Evolutionary conservation across 2,797 vertebrate species (phyloP), one percentile per base, ranked within the genome.

Genomic region (Gambusia yucatana): DNA sequence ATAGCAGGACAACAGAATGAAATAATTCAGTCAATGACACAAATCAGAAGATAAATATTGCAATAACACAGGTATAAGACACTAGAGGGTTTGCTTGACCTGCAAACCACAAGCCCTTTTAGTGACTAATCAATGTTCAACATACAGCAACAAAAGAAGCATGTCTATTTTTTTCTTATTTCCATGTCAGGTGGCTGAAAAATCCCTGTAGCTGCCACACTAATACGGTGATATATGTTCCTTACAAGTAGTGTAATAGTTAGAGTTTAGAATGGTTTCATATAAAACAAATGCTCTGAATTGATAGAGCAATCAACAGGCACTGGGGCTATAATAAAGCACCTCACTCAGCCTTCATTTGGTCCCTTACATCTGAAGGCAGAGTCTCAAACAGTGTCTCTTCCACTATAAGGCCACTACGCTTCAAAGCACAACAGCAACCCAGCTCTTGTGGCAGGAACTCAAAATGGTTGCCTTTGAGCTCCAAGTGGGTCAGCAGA

Each of bases 391-490:
- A 99, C 83, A 99, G 95, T 65, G 95, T 88, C 7, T 98, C 97
- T 93, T 99, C 98, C 50, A 99, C 97, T 59, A 96, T 91, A 87
- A 99, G 95, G 79, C 97, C 97, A 76, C 92, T 96, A 86, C 95
- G 92, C 88, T 99, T 99, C 93, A 99, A 95, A 88, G 96, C 94
- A 46, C 96, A 94, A 73, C 98, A 99, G 83, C 91, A 96, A 0
- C 97, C 97, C 0, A 99, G 96, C 93, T 99, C 98, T 0, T 96
- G 94, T 10, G 98, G 98, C 77, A 99, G 95, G 71, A 92, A 81
- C 94, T 99, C 98, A 92, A 99, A 98, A 86, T 99, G 98, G 95
- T 99, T 99, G 67, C 97, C 97, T 95, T 97, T 99, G 88, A 99
- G 96, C 89, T 99, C 98, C 94, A 99, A 93, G 84, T 96, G 93